phyloP scores from a whole-genome alignment of 2,888 invertebrate species.

The Plemyria rubiginata region DNA sequence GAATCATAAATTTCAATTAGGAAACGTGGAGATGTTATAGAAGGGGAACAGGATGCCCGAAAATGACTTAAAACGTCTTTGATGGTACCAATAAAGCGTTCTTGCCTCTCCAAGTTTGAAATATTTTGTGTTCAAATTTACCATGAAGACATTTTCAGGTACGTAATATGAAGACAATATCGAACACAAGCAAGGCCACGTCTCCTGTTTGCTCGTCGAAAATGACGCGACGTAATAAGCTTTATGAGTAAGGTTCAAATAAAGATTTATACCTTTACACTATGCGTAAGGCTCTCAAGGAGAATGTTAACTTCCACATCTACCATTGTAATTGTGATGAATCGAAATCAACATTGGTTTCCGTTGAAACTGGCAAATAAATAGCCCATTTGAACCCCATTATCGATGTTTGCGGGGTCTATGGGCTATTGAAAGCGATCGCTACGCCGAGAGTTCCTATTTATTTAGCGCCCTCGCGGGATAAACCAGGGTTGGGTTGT shows the following conservation, averaged over 20 bases:
- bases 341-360: slow-evolving; percentile 17
- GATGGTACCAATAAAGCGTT: slow-evolving; percentile 43
- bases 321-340: slow-evolving; percentile 15
- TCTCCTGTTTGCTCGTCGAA: not conserved
- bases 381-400: slow-evolving; percentile 33
- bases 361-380: slow-evolving; percentile 15
- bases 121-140: slow-evolving; percentile 43
- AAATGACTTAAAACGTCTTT: slow-evolving; percentile 44
- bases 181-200: not conserved
- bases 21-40: slow-evolving; percentile 40
- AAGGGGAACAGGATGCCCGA: slow-evolving; percentile 31
- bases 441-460: slow-evolving; percentile 57
- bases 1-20: slow-evolving; percentile 45
- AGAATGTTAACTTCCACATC: not conserved
- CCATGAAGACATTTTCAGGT: not conserved
- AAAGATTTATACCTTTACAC: slow-evolving; percentile 1
- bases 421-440: slow-evolving; percentile 62
- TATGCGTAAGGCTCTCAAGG: not conserved
- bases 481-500: slow-evolving; percentile 57
- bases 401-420: slow-evolving; percentile 53
- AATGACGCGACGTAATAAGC: not conserved
- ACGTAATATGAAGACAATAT: not conserved
- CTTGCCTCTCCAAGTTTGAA: slow-evolving; percentile 25
- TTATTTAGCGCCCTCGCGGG: slow-evolving; percentile 68
- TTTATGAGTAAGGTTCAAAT: not conserved